These are phyloP conservation scores for Actinia tenebrosa DNA, from an alignment of 64 coral and sea anemone species.

Conservation along the genomic window DNA sequence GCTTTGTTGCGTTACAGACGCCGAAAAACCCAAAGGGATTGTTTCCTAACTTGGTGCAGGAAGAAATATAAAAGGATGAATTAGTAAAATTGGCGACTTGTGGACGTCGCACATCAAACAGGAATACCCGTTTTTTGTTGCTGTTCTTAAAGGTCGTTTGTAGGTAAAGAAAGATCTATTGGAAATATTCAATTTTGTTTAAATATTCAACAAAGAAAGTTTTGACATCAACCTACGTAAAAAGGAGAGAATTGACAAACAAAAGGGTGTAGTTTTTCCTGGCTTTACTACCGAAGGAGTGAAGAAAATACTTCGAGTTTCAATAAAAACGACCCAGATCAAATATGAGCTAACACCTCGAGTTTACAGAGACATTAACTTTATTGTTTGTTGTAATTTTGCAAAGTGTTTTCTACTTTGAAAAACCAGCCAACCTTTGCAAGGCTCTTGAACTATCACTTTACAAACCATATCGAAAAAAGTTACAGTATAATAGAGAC, in stretches of 20 bases:
- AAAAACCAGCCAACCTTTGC: slow-evolving; percentile 1
- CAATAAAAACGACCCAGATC: background rate
- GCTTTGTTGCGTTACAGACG: background rate
- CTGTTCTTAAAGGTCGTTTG: background rate
- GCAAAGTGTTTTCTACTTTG: slow-evolving; percentile 18
- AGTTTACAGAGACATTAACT: slow-evolving; percentile 16
- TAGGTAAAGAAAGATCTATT: background rate
- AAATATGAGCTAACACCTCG: slow-evolving; percentile 9
- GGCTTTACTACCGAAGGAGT: background rate
- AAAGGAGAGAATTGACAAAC: background rate
- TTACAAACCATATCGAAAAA: background rate
- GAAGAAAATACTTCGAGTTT: background rate
- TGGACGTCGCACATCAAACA: background rate
- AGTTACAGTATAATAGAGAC: background rate
- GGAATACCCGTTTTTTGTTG: background rate
- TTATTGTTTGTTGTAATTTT: background rate
- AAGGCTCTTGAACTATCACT: background rate
- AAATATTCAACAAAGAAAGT: background rate
- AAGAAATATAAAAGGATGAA: background rate
- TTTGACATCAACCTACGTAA: background rate
- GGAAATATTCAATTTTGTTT: background rate
- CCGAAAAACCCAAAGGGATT: background rate
- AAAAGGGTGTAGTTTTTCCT: background rate
- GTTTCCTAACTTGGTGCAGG: background rate
- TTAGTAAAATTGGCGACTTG: background rate